Base-by-base conservation (phyloP, 1,140 invertebrate genomes). In the Ectropis grisescens region DNA sequence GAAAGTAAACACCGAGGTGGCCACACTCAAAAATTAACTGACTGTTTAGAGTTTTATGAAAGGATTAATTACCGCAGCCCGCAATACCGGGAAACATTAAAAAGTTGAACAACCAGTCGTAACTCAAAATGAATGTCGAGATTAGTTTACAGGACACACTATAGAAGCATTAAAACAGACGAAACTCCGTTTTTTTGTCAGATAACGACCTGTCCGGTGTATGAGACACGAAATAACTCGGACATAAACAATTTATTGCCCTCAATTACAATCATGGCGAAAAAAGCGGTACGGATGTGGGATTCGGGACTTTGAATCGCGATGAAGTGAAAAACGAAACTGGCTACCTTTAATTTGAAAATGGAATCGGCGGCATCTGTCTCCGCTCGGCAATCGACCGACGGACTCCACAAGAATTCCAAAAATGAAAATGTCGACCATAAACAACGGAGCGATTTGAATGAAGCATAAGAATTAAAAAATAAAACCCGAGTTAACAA, bases 381-480 rank as follows among this genome's bases (percentile, higher is more conserved):
- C 49, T 36, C 35, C 42, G 38, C 41, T 8, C 33, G 28, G 15
- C 15, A 34, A 31, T 29, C 31, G 25, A 4, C 19, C 39, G 15
- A 19, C 37, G 25, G 33, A 16, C 41, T 27, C 22, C 15, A 25
- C 38, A 34, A 47, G 68, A 72, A 81, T 78, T 74, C 64, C 40
- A 78, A 76, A 76, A 67, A 75, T 70, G 62, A 81, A 78, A 81
- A 78, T 78, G 67, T 65, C 58, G 60, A 56, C 76, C 66, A 76
- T 81, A 81, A 81, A 81, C 75, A 78, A 78, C 68, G 38, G 52
- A 69, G 66, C 62, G 64, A 78, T 80, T 80, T 78, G 72, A 80
- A 78, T 80, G 70, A 71, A n/a, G n/a, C n/a, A 62, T 55, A 62
- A 59, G 58, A 69, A 59, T 67, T 58, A 72, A 78, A 71, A 72